Conservation (phyloP, 2,113 vertebrate species). For the Pseudorhombus dupliciocellatus region DNA sequence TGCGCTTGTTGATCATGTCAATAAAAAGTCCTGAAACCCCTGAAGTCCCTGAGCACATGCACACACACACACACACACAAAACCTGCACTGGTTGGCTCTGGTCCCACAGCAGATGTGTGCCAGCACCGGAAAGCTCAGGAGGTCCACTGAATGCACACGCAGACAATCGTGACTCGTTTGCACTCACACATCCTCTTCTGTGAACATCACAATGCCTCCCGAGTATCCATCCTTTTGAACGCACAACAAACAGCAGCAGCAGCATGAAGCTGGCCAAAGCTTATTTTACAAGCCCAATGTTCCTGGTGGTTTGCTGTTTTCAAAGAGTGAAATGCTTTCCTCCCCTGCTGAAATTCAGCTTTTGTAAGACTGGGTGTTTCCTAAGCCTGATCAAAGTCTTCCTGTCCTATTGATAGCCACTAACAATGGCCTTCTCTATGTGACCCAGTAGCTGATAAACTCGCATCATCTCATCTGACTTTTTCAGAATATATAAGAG, state of each 20-base stretch:
- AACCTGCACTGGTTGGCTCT: slow-evolving; percentile 13
- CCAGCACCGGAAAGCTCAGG: slow-evolving; percentile 32
- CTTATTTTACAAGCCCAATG: slow-evolving; percentile 54
- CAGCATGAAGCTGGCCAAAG: slow-evolving; percentile 57
- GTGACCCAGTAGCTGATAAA: slow-evolving; percentile 1
- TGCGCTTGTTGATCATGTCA: slow-evolving; percentile 68
- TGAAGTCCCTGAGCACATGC: neutral
- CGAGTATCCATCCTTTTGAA: slow-evolving; percentile 48
- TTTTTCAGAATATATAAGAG: too few relatives aligned
- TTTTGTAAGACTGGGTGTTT: slow-evolving; percentile 61
- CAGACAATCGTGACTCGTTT: slow-evolving; percentile 8
- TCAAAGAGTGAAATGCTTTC: slow-evolving; percentile 60
- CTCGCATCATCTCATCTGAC: slow-evolving; percentile 4
- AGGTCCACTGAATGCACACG: slow-evolving; percentile 38
- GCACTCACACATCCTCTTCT: slow-evolving; percentile 50
- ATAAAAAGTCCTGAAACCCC: slow-evolving; percentile 28
- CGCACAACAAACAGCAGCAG: slow-evolving; percentile 67
- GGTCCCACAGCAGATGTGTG: slow-evolving; percentile 16
- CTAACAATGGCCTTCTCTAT: slow-evolving; percentile 65
- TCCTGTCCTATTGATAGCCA: slow-evolving; percentile 70
- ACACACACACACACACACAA: neutral
- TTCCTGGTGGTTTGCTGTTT: slow-evolving; percentile 51
- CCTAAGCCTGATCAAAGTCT: slow-evolving; percentile 70
- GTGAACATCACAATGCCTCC: slow-evolving; percentile 60
- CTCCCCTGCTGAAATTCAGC: slow-evolving; percentile 32